These are phyloP conservation scores for Monomorium pharaonis DNA, from an alignment of 1,140 invertebrate species.

Conservation along the genomic window DNA sequence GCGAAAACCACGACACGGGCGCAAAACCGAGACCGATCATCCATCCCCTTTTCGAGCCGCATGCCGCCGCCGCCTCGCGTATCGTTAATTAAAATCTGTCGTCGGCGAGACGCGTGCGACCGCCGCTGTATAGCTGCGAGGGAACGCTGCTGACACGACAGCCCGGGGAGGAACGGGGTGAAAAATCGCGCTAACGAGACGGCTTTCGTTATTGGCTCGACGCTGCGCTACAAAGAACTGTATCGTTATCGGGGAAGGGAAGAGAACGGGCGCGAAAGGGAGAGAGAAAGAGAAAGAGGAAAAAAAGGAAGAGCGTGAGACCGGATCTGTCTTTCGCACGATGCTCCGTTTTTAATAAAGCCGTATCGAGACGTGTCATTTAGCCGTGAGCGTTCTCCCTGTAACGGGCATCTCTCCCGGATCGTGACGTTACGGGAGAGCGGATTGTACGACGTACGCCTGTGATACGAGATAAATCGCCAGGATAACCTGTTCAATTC, in stretches of 20 bases:
- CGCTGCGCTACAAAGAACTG: slow-evolving; percentile 68
- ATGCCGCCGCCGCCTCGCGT: background rate
- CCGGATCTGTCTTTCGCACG: slow-evolving; percentile 49
- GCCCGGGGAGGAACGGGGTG: background rate
- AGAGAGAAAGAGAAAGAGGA: background rate
- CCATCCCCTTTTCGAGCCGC: slow-evolving; percentile 29
- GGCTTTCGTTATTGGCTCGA: slow-evolving; percentile 73
- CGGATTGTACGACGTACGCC: background rate
- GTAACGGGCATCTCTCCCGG: background rate
- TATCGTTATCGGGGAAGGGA: slow-evolving; percentile 69
- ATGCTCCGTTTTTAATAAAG: slow-evolving; percentile 69
- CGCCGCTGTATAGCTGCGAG: background rate
- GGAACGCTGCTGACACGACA: slow-evolving; percentile 36
- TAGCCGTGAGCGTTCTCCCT: slow-evolving; percentile 25
- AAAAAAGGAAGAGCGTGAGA: background rate
- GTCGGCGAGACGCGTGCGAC: slow-evolving; percentile 7
- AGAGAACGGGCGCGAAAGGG: background rate
- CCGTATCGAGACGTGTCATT: slow-evolving; percentile 47
- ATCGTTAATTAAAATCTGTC: slow-evolving; percentile 74
- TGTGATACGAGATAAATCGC: slow-evolving; percentile 5
- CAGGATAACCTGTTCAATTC: background rate
- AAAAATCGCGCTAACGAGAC: slow-evolving; percentile 75
- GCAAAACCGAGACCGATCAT: slow-evolving; percentile 34
- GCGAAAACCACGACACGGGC: background rate
- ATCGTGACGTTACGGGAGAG: background rate